phyloP scores from a whole-genome alignment of 2,797 vertebrate species.

The Smutsia temminckii region DNA sequence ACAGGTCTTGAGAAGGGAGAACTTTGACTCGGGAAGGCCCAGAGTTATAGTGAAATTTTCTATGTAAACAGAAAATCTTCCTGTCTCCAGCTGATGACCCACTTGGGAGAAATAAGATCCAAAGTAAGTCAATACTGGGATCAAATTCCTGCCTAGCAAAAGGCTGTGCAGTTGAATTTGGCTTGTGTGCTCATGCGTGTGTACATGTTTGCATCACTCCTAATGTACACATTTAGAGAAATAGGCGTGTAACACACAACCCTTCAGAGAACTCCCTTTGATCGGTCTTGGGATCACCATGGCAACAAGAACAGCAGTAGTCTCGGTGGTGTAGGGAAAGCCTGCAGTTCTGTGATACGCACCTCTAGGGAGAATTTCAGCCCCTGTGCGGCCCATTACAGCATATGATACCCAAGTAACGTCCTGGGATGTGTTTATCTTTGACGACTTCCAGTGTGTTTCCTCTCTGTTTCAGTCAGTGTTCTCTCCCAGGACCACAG shows the following conservation, averaged over 20 bases:
- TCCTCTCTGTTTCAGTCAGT: neutral
- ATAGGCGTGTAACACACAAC: neutral
- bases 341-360: neutral
- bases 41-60: neutral
- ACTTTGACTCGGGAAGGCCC: neutral
- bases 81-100: neutral
- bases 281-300: slow-evolving; percentile 79
- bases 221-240: neutral
- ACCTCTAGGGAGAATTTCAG: slow-evolving; percentile 49
- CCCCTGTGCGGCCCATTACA: neutral
- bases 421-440: neutral
- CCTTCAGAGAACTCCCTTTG: slow-evolving; percentile 21
- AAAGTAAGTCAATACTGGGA: neutral
- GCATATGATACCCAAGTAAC: neutral
- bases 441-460: neutral
- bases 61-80: neutral
- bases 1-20: neutral
- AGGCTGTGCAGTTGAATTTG: neutral
- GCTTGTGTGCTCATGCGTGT: rapidly evolving
- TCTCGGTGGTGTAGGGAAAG: slow-evolving; percentile 49
- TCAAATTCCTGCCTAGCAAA: neutral
- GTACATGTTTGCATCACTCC: neutral
- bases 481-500: neutral
- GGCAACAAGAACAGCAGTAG: slow-evolving; percentile 76
- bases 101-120: neutral